phyloP scores from a whole-genome alignment of 2,797 vertebrate species.

The Eptatretus atami region DNA sequence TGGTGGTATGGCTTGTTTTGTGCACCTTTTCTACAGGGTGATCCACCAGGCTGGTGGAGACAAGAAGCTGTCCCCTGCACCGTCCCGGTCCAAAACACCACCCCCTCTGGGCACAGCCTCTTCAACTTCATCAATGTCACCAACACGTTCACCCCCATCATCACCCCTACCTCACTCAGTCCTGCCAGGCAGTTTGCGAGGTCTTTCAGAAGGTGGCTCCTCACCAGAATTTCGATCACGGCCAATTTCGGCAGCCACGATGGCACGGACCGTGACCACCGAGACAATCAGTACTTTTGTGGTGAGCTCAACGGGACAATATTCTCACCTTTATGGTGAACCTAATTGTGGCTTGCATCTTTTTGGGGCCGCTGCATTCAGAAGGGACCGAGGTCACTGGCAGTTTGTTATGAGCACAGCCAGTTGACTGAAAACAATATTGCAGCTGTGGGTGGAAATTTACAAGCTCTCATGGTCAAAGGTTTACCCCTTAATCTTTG shows the following conservation, averaged over 20 bases:
- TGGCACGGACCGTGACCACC: background rate
- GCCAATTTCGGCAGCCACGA: background rate
- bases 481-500: too few relatives aligned
- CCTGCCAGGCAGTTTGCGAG: background rate
- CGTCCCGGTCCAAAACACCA: background rate
- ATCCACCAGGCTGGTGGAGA: background rate
- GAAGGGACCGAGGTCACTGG: too few relatives aligned
- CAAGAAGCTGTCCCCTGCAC: slow-evolving; percentile 1
- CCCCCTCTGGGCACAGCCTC: slow-evolving; percentile 1
- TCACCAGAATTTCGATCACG: too few relatives aligned
- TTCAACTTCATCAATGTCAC: background rate
- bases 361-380: too few relatives aligned
- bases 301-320: background rate
- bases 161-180: background rate
- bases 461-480: too few relatives aligned
- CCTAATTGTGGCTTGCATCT: too few relatives aligned
- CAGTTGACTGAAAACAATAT: too few relatives aligned
- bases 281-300: slow-evolving; percentile 4
- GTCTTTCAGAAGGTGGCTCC: background rate
- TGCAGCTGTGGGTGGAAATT: too few relatives aligned
- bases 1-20: too few relatives aligned
- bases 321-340: too few relatives aligned
- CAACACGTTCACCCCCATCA: background rate
- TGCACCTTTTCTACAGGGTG: background rate
- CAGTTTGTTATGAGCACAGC: too few relatives aligned